Conservation (phyloP, 2,797 vertebrate genomes). For the Sardinella longiceps region DNA sequence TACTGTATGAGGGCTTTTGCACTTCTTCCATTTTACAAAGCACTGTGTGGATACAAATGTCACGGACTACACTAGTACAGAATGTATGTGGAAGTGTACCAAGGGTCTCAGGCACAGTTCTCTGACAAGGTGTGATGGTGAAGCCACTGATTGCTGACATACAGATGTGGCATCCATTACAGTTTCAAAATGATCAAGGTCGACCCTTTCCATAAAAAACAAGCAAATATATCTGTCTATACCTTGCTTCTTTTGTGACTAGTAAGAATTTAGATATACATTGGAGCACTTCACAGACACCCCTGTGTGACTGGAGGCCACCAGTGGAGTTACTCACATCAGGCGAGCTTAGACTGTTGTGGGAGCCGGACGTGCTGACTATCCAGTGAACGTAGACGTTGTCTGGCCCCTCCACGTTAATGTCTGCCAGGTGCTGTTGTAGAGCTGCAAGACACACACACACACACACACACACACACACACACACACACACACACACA, state of each 20-base stretch:
- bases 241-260: too few species aligned
- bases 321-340: slow-evolving; percentile 80
- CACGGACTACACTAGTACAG: not conserved
- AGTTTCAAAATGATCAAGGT: too few species aligned
- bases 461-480: not conserved
- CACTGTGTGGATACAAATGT: not conserved
- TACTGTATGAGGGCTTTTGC: too few species aligned
- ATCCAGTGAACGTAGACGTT: slow-evolving; percentile 97
- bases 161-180: too few species aligned
- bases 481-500: slow-evolving; percentile 33
- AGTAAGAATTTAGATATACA: not conserved
- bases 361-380: slow-evolving; percentile 93
- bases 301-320: not conserved
- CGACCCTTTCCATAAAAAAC: too few species aligned
- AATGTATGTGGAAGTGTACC: too few species aligned
- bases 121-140: too few species aligned
- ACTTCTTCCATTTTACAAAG: too few species aligned
- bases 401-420: slow-evolving; percentile 94
- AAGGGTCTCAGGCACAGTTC: too few species aligned
- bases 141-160: too few species aligned
- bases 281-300: not conserved
- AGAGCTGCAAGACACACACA: slow-evolving; percentile 76
- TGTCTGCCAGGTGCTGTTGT: slow-evolving; percentile 96
- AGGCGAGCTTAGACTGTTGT: slow-evolving; percentile 84
- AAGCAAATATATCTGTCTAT: not conserved